These are phyloP conservation scores for Drosophila asahinai DNA, from an alignment of 1,140 invertebrate genomes.

Conservation along the genomic window DNA sequence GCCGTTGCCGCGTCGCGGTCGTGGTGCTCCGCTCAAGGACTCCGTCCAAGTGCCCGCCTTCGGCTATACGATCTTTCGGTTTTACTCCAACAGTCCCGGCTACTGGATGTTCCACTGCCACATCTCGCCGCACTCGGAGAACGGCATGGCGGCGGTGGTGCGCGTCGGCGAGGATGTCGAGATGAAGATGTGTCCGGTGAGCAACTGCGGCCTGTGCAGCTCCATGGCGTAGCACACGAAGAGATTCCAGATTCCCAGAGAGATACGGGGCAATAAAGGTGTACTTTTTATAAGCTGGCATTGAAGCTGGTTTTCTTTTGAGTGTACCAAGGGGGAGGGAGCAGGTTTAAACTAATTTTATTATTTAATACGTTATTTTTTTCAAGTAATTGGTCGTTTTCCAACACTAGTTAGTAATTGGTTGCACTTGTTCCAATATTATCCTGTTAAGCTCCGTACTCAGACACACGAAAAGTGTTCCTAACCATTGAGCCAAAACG, in stretches of 20 bases:
- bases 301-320: neutral
- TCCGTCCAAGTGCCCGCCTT: slow-evolving; percentile 79
- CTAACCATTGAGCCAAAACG: no score
- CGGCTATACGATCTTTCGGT: slow-evolving; percentile 79
- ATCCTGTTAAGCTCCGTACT: neutral
- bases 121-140: slow-evolving; percentile 86
- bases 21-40: slow-evolving; percentile 74
- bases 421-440: neutral
- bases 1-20: slow-evolving; percentile 58
- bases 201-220: slow-evolving; percentile 78
- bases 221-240: slow-evolving; percentile 52
- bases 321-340: neutral
- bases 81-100: slow-evolving; percentile 75
- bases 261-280: slow-evolving; percentile 9
- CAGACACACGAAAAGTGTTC: no score
- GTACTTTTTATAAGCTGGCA: slow-evolving; percentile 22
- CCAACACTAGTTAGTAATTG: neutral
- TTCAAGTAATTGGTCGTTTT: neutral
- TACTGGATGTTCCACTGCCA: slow-evolving; percentile 84
- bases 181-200: slow-evolving; percentile 83
- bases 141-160: slow-evolving; percentile 86
- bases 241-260: neutral
- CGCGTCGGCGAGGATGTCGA: slow-evolving; percentile 85
- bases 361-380: neutral
- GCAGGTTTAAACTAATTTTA: neutral